phyloP scores from a whole-genome alignment of 2,113 vertebrate genomes.

The Hippocampus mohnikei region DNA sequence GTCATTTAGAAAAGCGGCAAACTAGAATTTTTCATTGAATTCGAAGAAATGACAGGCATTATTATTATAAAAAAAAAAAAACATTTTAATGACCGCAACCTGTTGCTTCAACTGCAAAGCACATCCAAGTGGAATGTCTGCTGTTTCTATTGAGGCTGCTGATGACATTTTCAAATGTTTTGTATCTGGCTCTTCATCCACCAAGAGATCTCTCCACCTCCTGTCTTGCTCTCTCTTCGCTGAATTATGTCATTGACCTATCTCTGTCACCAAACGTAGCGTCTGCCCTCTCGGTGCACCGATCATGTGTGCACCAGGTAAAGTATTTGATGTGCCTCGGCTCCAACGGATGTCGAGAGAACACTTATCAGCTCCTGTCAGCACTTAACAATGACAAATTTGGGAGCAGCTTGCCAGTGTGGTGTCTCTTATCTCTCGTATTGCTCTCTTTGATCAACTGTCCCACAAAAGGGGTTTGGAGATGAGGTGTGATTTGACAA shows the following conservation, averaged over 20 bases:
- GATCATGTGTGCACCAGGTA: neutral
- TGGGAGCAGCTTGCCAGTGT: constrained; percentile 25
- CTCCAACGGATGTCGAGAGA: constrained; percentile 2
- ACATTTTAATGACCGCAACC: neutral
- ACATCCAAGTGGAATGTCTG: neutral
- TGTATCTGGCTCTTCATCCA: neutral
- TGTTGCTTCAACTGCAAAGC: neutral
- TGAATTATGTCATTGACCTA: constrained; percentile 2
- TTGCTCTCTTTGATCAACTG: constrained; percentile 40
- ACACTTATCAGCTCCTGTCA: constrained; percentile 33
- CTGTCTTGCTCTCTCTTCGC: neutral
- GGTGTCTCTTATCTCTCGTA: constrained; percentile 37
- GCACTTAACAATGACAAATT: constrained; percentile 28
- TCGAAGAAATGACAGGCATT: neutral
- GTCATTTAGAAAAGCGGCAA: neutral
- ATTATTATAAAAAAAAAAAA: too few species aligned
- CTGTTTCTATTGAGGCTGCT: neutral
- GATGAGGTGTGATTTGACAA: constrained; percentile 46
- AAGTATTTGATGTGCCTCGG: constrained; percentile 7
- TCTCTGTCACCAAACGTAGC: neutral
- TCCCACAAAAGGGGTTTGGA: constrained; percentile 26
- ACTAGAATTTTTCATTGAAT: neutral
- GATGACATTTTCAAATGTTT: constrained; percentile 4
- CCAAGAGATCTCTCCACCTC: neutral
- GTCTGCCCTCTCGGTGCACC: neutral